Conservation (phyloP, 2,888 invertebrate species). For the Oscheius sp. region DNA sequence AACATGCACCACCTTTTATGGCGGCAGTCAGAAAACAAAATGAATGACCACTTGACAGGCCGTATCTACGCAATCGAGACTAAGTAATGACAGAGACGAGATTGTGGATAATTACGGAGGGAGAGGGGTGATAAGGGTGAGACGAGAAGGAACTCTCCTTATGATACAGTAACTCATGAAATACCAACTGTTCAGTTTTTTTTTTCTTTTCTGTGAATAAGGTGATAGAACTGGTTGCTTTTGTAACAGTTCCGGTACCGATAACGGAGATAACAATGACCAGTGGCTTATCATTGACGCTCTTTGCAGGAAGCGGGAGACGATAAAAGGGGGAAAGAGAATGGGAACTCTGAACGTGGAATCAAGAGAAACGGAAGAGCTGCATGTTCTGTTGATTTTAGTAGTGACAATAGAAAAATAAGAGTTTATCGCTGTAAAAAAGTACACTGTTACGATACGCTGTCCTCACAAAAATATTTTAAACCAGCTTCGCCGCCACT, state of each 20-base stretch:
- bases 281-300: constrained; percentile 12
- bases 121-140: not conserved
- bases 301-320: not conserved
- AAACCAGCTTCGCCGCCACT: no score
- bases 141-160: no score
- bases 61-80: constrained; percentile 11
- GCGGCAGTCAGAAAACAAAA: constrained; percentile 13
- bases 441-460: no score
- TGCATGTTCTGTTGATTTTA: no score
- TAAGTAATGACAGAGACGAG: constrained; percentile 23
- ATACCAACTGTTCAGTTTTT: no score
- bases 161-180: no score
- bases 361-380: constrained; percentile 13
- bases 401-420: no score
- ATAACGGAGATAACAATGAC: constrained; percentile 22
- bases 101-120: not conserved
- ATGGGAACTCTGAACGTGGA: not conserved
- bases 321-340: constrained; percentile 10
- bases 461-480: no score
- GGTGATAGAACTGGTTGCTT: not conserved
- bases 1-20: not conserved
- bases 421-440: no score
- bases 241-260: constrained; percentile 10
- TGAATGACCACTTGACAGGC: constrained; percentile 11
- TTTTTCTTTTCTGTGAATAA: not conserved